Percentiles rank a stretch among this genome's conserved stretches.
These are phyloP conservation scores for Dastarcus helophoroides DNA, from an alignment of 2,888 invertebrate genomes.

Conservation along the genomic window DNA sequence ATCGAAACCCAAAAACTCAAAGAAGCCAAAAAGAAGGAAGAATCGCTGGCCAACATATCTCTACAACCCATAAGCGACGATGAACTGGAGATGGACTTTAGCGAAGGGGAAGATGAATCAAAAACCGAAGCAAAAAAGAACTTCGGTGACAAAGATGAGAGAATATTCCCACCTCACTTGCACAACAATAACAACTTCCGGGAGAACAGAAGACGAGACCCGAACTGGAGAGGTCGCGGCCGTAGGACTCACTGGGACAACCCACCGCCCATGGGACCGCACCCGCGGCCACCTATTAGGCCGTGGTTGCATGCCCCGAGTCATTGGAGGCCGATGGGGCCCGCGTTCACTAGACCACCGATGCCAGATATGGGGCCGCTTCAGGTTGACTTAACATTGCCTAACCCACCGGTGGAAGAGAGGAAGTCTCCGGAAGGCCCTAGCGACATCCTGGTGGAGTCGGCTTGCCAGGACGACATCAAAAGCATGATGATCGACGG, in stretches of 20 bases:
- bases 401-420: slow-evolving; percentile 3
- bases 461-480: slow-evolving; percentile 54
- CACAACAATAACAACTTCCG: slow-evolving; percentile 7
- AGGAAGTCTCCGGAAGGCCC: slow-evolving; percentile 17
- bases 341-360: slow-evolving; percentile 13
- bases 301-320: slow-evolving; percentile 20
- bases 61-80: slow-evolving; percentile 35
- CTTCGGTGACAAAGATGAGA: slow-evolving; percentile 19
- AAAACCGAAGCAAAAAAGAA: slow-evolving; percentile 5
- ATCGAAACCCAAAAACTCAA: slow-evolving; percentile 66
- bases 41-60: slow-evolving; percentile 33
- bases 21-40: slow-evolving; percentile 60
- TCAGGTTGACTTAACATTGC: slow-evolving; percentile 5
- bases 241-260: slow-evolving; percentile 10
- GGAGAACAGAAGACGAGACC: slow-evolving; percentile 11
- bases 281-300: slow-evolving; percentile 12
- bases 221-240: slow-evolving; percentile 18
- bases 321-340: slow-evolving; percentile 21
- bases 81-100: slow-evolving; percentile 27
- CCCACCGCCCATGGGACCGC: slow-evolving; percentile 2
- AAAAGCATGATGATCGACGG: slow-evolving; percentile 76
- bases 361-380: slow-evolving; percentile 7
- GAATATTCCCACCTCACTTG: slow-evolving; percentile 4
- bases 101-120: slow-evolving; percentile 15
- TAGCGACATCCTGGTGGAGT: slow-evolving; percentile 15